Conservation (phyloP, 2,113 vertebrate species). For the Macroglossus sobrinus region DNA sequence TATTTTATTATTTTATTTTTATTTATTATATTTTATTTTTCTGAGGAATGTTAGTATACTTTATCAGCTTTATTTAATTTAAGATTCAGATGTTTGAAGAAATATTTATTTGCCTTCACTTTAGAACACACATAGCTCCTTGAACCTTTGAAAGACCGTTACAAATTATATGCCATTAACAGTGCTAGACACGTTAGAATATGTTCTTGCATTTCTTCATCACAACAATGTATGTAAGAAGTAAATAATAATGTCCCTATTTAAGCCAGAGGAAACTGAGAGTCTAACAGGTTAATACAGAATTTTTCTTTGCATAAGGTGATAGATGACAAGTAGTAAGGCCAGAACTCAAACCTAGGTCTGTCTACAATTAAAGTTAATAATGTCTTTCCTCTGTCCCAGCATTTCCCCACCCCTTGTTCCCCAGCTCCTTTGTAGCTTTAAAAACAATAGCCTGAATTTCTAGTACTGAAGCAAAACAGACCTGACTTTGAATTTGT, state of each 20-base stretch:
- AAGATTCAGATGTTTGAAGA: conserved; percentile 35
- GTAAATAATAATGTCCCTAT: background rate
- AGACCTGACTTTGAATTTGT: background rate
- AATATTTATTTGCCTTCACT: conserved; percentile 9
- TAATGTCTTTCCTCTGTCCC: background rate
- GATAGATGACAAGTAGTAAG: background rate
- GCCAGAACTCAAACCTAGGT: background rate
- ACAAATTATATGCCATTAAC: background rate
- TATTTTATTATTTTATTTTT: no score
- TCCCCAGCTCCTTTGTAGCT: background rate
- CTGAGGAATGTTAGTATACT: conserved; percentile 13
- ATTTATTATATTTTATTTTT: conserved; percentile 30
- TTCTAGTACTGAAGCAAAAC: background rate
- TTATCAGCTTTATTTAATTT: conserved; percentile 37
- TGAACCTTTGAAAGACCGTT: conserved; percentile 29
- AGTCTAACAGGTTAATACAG: background rate
- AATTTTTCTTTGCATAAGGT: background rate
- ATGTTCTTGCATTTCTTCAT: background rate
- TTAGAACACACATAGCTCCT: background rate
- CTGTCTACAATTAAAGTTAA: background rate
- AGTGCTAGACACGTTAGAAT: background rate
- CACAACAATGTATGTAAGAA: background rate
- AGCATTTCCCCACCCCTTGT: background rate
- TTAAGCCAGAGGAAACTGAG: background rate
- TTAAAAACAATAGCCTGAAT: background rate